A percentile compares a stretch with the other conserved stretches of the same genome.
phyloP scores from a whole-genome alignment of 2,797 vertebrate species.

The Cossypha caffra region DNA sequence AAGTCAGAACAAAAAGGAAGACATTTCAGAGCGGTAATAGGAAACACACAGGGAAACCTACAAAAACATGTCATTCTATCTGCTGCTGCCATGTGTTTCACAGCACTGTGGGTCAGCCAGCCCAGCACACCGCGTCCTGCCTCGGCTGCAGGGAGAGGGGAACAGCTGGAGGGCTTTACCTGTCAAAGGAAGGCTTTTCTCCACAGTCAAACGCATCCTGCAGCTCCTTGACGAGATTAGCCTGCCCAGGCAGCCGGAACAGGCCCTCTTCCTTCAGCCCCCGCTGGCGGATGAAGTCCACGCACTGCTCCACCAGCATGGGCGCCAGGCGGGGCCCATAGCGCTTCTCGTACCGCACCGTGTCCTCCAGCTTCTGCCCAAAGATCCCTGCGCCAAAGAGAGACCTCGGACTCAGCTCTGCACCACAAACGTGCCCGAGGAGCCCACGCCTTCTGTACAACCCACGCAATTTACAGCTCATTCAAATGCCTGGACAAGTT shows the following conservation, averaged over 20 bases:
- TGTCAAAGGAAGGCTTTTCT: conserved; percentile 95
- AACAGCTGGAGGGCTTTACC: conserved; percentile 75
- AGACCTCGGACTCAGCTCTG: neutral
- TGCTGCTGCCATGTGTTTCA: neutral
- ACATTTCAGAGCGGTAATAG: neutral
- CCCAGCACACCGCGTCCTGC: neutral
- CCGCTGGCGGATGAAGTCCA: conserved; percentile 92
- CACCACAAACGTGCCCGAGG: neutral
- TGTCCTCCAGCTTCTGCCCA: conserved; percentile 97
- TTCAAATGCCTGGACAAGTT: neutral
- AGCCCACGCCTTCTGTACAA: neutral
- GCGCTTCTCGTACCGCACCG: conserved; percentile 91
- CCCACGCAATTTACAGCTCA: rapidly evolving
- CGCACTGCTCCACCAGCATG: conserved; percentile 96
- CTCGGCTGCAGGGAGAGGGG: neutral
- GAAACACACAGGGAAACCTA: neutral
- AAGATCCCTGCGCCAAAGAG: conserved; percentile 86
- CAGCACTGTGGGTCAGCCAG: neutral
- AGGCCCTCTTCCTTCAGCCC: conserved; percentile 94
- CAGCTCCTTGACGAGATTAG: conserved; percentile 96
- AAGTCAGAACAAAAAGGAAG: neutral
- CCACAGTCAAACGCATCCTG: conserved; percentile 98
- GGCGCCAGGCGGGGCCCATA: conserved; percentile 92
- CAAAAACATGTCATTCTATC: neutral
- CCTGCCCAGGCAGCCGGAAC: conserved; percentile 93